A percentile compares a stretch with the other conserved stretches of the same genome.
Conservation (phyloP, 1,140 invertebrate genomes). For the Drosophila melanica region DNA sequence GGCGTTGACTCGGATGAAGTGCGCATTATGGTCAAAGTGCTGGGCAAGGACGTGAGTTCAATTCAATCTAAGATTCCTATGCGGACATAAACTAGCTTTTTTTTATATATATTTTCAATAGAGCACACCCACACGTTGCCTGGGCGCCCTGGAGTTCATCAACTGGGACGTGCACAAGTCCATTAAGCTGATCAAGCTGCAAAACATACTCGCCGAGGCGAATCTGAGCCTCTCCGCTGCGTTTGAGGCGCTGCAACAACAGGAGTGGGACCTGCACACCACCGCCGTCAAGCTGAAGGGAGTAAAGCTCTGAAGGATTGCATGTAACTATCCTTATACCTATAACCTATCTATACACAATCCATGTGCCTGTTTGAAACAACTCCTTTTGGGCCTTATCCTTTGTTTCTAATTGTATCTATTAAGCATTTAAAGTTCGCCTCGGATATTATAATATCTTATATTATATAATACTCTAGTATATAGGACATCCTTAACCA, state of each 20-base stretch:
- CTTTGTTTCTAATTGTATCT: conserved; percentile 37
- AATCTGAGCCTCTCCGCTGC: conserved; percentile 83
- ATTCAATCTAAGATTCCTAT: neutral
- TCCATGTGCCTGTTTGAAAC: conserved; percentile 52
- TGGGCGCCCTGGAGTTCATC: conserved; percentile 91
- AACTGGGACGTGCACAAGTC: conserved; percentile 95
- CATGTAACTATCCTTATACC: neutral
- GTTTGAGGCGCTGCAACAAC: conserved; percentile 81
- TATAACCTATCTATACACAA: conserved; percentile 3
- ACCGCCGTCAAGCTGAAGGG: conserved; percentile 77
- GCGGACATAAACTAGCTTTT: neutral
- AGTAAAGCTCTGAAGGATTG: conserved; percentile 54
- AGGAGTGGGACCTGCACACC: conserved; percentile 84
- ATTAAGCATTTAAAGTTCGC: conserved; percentile 52
- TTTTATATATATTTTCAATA: conserved; percentile 79
- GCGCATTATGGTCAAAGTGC: conserved; percentile 94
- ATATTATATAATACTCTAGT: conserved; percentile 32
- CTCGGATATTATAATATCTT: conserved; percentile 20
- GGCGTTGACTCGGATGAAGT: conserved; percentile 95
- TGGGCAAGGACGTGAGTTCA: conserved; percentile 90
- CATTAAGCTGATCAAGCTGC: conserved; percentile 92
- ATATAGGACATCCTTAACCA: conserved; percentile 33
- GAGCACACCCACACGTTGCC: conserved; percentile 91
- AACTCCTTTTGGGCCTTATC: conserved; percentile 53
- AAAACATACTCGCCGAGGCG: conserved; percentile 86